Evolutionary conservation across 2,113 vertebrate species (phyloP).

Genomic region (Myotis lucifugus): DNA sequence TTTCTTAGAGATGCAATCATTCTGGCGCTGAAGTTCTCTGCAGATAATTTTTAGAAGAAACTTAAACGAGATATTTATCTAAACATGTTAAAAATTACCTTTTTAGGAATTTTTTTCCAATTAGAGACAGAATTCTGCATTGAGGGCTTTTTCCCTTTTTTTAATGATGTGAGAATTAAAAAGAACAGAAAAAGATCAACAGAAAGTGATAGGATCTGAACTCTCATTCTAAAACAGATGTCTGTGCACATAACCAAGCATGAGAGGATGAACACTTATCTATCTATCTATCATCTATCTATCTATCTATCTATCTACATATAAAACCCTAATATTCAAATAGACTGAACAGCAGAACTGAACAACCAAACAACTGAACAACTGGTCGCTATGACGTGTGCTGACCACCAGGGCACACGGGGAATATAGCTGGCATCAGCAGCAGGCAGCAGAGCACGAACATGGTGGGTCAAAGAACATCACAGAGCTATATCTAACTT

Average conservation of each 20-base stretch:
- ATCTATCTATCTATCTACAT: too few relatives aligned
- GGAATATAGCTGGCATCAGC: too few relatives aligned
- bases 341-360: too few relatives aligned
- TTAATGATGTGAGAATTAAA: neutral
- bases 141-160: neutral
- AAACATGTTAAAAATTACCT: conserved; percentile 43
- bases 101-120: conserved; percentile 52
- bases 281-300: neutral
- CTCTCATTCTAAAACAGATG: neutral
- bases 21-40: neutral
- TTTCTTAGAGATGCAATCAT: conserved; percentile 66
- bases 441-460: too few relatives aligned
- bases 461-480: neutral
- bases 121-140: neutral
- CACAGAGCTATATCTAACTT: too few relatives aligned
- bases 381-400: too few relatives aligned
- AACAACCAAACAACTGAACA: too few relatives aligned
- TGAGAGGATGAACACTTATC: neutral
- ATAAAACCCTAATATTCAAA: neutral
- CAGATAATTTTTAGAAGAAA: conserved; percentile 57
- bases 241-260: neutral
- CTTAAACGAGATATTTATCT: conserved; percentile 62
- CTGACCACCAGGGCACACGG: too few relatives aligned
- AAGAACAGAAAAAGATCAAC: neutral
- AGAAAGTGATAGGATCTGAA: neutral